Conservation (phyloP, 2,797 vertebrate species). For the Pterois miles region DNA sequence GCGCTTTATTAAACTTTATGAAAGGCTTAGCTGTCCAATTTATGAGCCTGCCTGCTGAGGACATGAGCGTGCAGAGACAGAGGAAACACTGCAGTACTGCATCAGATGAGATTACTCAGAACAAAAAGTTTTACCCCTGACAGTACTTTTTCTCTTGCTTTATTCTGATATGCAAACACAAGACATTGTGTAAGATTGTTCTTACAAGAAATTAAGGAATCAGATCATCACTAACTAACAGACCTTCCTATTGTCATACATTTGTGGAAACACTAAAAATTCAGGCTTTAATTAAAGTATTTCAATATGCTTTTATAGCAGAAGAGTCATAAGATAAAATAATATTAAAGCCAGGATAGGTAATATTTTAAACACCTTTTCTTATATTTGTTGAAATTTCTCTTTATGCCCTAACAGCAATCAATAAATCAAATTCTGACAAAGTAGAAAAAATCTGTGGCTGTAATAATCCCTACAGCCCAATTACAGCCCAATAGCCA, state of each 20-base stretch:
- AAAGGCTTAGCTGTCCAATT: slow-evolving; percentile 92
- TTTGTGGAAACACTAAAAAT: background rate
- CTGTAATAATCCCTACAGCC: background rate
- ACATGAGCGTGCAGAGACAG: slow-evolving; percentile 67
- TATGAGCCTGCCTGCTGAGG: slow-evolving; percentile 80
- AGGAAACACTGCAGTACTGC: slow-evolving; percentile 68
- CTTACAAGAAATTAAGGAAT: slow-evolving; percentile 22
- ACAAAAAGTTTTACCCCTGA: slow-evolving; percentile 77
- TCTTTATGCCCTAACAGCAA: background rate
- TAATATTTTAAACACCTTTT: background rate
- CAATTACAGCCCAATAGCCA: background rate
- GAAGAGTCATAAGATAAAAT: background rate
- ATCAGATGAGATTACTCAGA: slow-evolving; percentile 73
- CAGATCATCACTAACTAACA: slow-evolving; percentile 3
- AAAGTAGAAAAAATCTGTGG: background rate
- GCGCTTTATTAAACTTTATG: slow-evolving; percentile 99
- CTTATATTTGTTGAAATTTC: background rate
- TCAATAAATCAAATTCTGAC: background rate
- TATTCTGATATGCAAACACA: slow-evolving; percentile 66
- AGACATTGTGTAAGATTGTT: slow-evolving; percentile 31
- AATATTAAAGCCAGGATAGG: background rate
- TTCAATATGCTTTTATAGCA: background rate
- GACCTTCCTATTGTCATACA: background rate
- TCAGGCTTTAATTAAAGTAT: background rate
- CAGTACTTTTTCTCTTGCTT: slow-evolving; percentile 53